Evolutionary conservation across 1,140 invertebrate species (phyloP), one percentile per base, ranked within the genome.

Genomic region (Ditylenchus dipsaci): DNA sequence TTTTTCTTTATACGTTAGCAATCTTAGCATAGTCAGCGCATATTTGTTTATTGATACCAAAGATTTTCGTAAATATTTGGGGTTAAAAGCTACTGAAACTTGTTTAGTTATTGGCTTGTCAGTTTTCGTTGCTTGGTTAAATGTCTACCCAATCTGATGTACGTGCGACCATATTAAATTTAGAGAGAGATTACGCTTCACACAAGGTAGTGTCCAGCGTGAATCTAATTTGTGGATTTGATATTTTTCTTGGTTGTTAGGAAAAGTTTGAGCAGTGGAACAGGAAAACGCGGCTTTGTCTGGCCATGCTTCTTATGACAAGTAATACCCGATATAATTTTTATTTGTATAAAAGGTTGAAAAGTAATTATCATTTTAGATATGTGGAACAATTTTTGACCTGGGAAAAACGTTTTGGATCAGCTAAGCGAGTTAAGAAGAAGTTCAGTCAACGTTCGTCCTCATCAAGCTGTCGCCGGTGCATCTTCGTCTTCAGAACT

Each of bases 351-450:
- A n/a, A n/a, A n/a, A n/a, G n/a, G n/a, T n/a, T n/a, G n/a, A n/a
- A n/a, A n/a, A n/a, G n/a, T 13, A 45, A 13, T 45, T 45, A n/a
- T n/a, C 43, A 11, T 45, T 45, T 45, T 23, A 38, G 43, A 11
- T 74, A 74, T 64, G 76, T 74, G 13, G 60, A 75, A n/a, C 56
- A 74, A n/a, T 74, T 74, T 63, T n/a, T 17, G 0, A 42, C n/a
- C n/a, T 74, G 73, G 73, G 73, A 74, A 43, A 74, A 47, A 33
- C n/a, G 73, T 74, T 21, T 15, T 73, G 15, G 67, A 77, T 21
- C 63, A 78, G 21, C 17, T 74, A 17, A 29, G 65, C 23, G 62
- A 75, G 8, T 38, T 67, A 26, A 21, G 58, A 21, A 53, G 9
- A 43, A 67, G 26, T 65, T 42, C 68, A 1, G 33, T 11, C 11